Evolutionary conservation across 1,140 invertebrate species (phyloP), one percentile per base, ranked within the genome.

Genomic region (Eubasilissa regina): DNA sequence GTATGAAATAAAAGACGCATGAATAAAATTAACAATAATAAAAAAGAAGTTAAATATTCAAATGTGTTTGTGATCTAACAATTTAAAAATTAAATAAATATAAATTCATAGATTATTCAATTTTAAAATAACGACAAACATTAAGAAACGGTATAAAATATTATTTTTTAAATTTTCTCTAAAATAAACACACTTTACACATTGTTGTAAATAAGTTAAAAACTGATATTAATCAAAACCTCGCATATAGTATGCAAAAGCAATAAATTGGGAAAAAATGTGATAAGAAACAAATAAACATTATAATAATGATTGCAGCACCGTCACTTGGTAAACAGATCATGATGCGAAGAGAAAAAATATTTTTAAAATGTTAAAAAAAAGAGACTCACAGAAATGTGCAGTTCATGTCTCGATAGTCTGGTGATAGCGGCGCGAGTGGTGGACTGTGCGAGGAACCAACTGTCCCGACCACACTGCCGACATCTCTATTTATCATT

Each of bases 401-500:
- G 60, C 60, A 64, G 60, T 64, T 64, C 60, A 64, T 64, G 60
- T 64, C 60, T 64, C 60, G 25, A 64, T 13, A 64, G 60, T 25
- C 60, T 19, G 60, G 19, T 4, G 35, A 43, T 58, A 15, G 21
- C 19, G 60, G 60, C 60, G 60, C 60, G 60, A 64, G 35, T 64
- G 35, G 60, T 43, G 60, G 35, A 25, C 60, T 25, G 60, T 25
- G 60, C 60, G 19, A 35, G 55, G 60, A 64, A 64, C 60, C 60
- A 64, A 64, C 19, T 25, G 19, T 19, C 35, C 60, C 60, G 60
- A 10, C 7, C 60, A 25, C 13, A 21, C 35, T 0, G 19, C 60
- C 60, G 60, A 43, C 60, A 43, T 64, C 60, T 44, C 60, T 64
- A 64, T 64, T 64, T 64, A 64, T 64, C 60, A 64, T 64, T 64